phyloP scores from a whole-genome alignment of 2,888 invertebrate genomes.

The Andrena bucephala region DNA sequence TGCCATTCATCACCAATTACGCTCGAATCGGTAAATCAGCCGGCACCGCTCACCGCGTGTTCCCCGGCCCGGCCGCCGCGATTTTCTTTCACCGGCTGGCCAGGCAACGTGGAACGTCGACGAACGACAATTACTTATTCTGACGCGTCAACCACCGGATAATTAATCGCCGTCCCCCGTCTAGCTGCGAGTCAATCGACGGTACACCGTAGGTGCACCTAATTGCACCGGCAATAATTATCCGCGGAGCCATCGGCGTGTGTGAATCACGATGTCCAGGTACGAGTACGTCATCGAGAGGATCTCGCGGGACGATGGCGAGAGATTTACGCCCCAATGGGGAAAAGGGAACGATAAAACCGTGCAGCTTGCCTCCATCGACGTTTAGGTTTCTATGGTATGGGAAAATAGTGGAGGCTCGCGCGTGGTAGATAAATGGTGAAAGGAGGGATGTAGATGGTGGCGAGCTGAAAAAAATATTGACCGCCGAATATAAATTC shows the following conservation, averaged over 20 bases:
- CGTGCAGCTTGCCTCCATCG: neutral
- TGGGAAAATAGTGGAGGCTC: neutral
- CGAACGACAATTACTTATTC: constrained; percentile 71
- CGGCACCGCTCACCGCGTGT: constrained; percentile 27
- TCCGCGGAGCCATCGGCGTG: constrained; percentile 49
- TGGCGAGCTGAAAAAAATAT: neutral
- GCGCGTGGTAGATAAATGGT: neutral
- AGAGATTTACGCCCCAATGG: constrained; percentile 36
- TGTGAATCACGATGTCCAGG: constrained; percentile 52
- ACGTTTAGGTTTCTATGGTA: neutral
- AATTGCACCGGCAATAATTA: constrained; percentile 61
- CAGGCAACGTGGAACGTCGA: constrained; percentile 33
- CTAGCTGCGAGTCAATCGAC: constrained; percentile 50
- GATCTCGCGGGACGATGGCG: constrained; percentile 20
- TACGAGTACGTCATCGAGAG: constrained; percentile 45
- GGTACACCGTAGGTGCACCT: constrained; percentile 37
- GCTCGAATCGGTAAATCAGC: constrained; percentile 68
- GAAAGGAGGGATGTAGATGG: neutral
- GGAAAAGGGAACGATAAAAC: constrained; percentile 30
- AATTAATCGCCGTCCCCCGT: constrained; percentile 62
- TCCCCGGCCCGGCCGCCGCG: constrained; percentile 8
- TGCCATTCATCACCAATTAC: constrained; percentile 68
- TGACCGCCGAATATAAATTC: neutral
- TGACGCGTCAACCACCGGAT: constrained; percentile 70
- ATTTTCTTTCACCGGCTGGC: constrained; percentile 43